A percentile compares a stretch with the other conserved stretches of the same genome.
phyloP scores from a whole-genome alignment of 1,140 invertebrate species.

The Drosophila sechellia region DNA sequence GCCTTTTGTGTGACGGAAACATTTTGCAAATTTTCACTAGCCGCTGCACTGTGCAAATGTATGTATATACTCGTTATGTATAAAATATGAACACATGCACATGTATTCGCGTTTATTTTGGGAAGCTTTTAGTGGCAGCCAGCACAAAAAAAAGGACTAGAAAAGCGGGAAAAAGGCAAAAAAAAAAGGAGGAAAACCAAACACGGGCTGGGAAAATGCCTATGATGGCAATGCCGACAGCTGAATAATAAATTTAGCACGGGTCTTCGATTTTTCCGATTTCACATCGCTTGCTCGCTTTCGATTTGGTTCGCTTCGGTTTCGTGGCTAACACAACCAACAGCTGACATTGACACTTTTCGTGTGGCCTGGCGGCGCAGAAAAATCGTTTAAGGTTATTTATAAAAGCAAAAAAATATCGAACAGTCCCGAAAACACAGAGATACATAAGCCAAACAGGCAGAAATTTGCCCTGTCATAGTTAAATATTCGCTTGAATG shows the following conservation, averaged over 20 bases:
- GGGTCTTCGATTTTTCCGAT: constrained; percentile 70
- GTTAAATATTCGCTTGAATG: constrained; percentile 12
- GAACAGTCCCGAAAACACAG: constrained; percentile 11
- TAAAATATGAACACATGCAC: constrained; percentile 31
- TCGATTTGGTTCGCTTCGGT: constrained; percentile 39
- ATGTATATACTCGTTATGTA: constrained; percentile 4
- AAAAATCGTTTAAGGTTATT: constrained; percentile 77
- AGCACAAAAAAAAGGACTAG: constrained; percentile 26
- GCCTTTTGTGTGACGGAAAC: constrained; percentile 28
- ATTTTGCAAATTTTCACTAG: constrained; percentile 34
- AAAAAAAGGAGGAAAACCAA: no score
- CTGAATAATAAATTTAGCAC: constrained; percentile 80
- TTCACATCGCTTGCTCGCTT: constrained; percentile 15
- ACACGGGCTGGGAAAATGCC: constrained; percentile 20
- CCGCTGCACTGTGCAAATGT: neutral
- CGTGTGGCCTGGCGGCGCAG: constrained; percentile 54
- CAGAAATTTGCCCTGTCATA: constrained; percentile 20
- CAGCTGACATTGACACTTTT: constrained; percentile 82
- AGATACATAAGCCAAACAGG: neutral
- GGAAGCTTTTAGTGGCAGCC: constrained; percentile 16
- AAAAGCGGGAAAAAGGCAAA: constrained; percentile 8
- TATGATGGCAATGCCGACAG: constrained; percentile 49
- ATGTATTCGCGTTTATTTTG: constrained; percentile 33
- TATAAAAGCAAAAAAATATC: constrained; percentile 57
- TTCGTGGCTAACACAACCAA: constrained; percentile 46